A percentile compares a stretch with the other conserved stretches of the same genome.
These are phyloP conservation scores for Scytalopus superciliaris DNA, from an alignment of 2,113 vertebrate species.

Conservation along the genomic window DNA sequence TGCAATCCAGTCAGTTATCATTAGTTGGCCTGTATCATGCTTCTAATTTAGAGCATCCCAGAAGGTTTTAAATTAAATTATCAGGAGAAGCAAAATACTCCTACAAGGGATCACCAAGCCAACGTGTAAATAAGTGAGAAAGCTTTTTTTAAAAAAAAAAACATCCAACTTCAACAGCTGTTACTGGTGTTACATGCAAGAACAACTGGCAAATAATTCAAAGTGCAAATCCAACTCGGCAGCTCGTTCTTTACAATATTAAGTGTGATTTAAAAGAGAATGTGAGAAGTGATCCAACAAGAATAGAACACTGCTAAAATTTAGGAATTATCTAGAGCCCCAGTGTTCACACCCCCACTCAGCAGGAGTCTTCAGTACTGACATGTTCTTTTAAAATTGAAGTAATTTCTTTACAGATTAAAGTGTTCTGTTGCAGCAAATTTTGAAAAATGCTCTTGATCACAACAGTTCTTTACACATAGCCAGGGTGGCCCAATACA, in stretches of 20 bases:
- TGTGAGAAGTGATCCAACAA: not conserved
- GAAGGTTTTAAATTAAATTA: not conserved
- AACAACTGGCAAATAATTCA: slow-evolving; percentile 5
- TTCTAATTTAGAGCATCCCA: not conserved
- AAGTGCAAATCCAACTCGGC: not conserved
- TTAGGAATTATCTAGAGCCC: not conserved
- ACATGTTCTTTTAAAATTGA: not conserved
- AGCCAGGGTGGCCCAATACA: not conserved
- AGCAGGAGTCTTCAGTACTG: not conserved
- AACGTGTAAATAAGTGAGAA: not conserved
- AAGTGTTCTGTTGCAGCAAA: not conserved
- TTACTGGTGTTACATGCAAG: not conserved
- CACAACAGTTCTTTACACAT: not conserved
- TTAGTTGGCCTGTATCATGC: too few relatives aligned
- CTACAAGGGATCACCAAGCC: not conserved
- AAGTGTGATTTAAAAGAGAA: not conserved
- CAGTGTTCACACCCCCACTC: not conserved
- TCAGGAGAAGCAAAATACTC: not conserved
- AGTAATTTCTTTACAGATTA: not conserved
- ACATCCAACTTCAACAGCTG: not conserved
- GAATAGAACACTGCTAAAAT: not conserved
- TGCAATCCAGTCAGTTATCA: not conserved
- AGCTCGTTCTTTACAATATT: not conserved
- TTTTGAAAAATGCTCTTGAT: not conserved
- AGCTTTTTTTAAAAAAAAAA: not conserved